Base-by-base conservation (phyloP, 1,140 invertebrate species). In the Zaprionus tsacasi region DNA sequence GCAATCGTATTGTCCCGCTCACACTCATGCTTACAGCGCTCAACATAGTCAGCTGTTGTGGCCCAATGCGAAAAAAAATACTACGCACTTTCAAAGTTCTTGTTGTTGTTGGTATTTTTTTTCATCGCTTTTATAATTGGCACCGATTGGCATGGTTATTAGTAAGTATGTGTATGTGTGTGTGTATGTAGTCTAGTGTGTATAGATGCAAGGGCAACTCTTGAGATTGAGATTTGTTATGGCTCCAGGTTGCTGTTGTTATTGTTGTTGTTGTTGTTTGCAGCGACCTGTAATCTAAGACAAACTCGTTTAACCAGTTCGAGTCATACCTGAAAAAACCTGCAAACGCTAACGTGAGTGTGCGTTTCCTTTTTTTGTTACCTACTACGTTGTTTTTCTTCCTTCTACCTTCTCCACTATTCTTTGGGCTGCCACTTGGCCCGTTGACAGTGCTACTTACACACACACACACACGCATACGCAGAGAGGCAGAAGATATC, bases 261-360 rank as follows among this genome's bases (percentile, higher is more conserved):
- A 40, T 63, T 63, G 40, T 60, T 65, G 27, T 66, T 75, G 48
- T 75, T 65, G 55, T 66, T 52, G 52, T 79, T 76, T 76, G 52
- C 40, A 61, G 71, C 57, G 60, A 82, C 66, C 43, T 73, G 76
- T 77, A 86, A 87, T 82, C 79, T 79, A 79, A 64, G 60, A 57
- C 40, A 82, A 87, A 87, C 83, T 75, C 57, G 83, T 87, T 87
- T 83, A 80, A 78, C 83, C 83, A 75, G 83, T 87, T 87, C 74
- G 35, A 57, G 40, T 30, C 68, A 63, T 73, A 52, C 45, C 8
- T 74, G 54, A 75, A 43, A 75, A 43, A 70, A 75, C 67, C 72
- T 64, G 69, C 73, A 65, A 71, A 76, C 36, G 55, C 55, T 71
- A 76, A 52, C 63, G 45, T 76, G 56, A 70, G 48, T 81, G 33